phyloP scores from a whole-genome alignment of 1,140 invertebrate genomes.

The Diabrotica undecimpunctata region DNA sequence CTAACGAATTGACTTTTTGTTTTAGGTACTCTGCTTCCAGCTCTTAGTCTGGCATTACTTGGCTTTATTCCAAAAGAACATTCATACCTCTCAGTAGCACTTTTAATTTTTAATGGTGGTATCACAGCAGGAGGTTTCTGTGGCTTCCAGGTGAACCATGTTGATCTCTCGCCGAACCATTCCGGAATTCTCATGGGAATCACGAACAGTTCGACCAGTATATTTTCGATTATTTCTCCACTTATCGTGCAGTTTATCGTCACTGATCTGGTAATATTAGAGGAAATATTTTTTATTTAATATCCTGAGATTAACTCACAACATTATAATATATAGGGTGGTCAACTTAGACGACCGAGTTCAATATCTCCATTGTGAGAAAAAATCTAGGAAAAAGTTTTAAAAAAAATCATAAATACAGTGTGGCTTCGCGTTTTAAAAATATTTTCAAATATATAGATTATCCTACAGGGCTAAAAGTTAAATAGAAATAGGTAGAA shows the following conservation, averaged over 20 bases:
- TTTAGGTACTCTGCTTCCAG: conserved; percentile 57
- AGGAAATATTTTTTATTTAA: conserved; percentile 17
- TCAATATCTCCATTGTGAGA: too few relatives aligned
- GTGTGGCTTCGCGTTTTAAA: too few relatives aligned
- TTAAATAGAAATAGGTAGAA: too few relatives aligned
- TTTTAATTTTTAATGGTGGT: conserved; percentile 68
- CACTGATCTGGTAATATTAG: conserved; percentile 53
- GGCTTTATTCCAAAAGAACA: conserved; percentile 56
- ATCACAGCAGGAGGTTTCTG: conserved; percentile 71
- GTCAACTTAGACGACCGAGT: neutral
- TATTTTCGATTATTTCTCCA: conserved; percentile 69
- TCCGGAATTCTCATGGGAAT: conserved; percentile 74
- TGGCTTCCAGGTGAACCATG: conserved; percentile 65
- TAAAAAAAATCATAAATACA: too few relatives aligned
- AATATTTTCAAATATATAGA: too few relatives aligned
- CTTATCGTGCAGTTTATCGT: conserved; percentile 62
- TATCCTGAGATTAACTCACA: neutral
- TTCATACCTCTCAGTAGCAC: conserved; percentile 52
- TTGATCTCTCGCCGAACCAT: conserved; percentile 69
- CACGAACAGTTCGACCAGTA: conserved; percentile 72
- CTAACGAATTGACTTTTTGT: neutral
- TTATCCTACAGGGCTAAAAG: too few relatives aligned
- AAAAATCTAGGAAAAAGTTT: too few relatives aligned
- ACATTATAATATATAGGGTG: neutral
- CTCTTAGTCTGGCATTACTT: conserved; percentile 58